Evolutionary conservation across 1,140 invertebrate genomes (phyloP).

Genomic region (Thalassaphorura encarpata): DNA sequence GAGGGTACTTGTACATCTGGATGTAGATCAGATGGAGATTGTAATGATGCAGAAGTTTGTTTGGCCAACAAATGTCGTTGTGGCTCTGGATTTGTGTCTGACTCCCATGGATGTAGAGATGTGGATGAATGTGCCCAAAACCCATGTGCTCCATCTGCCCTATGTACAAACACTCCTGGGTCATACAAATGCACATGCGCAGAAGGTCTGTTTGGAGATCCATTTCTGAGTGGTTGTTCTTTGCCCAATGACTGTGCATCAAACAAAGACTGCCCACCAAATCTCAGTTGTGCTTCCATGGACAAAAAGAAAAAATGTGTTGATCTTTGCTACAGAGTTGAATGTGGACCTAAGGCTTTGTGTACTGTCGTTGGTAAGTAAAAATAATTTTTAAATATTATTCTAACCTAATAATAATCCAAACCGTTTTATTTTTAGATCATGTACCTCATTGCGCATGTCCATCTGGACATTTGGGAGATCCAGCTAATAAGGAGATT

Average conservation of each 20-base stretch:
- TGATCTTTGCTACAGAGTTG: constrained; percentile 53
- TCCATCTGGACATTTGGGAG: constrained; percentile 65
- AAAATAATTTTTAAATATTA: no score
- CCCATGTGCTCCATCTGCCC: constrained; percentile 66
- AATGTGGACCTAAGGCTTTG: constrained; percentile 59
- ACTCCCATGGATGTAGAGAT: constrained; percentile 59
- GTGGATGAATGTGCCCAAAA: constrained; percentile 63
- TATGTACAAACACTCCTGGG: constrained; percentile 66
- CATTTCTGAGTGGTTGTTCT: constrained; percentile 58
- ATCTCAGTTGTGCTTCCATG: constrained; percentile 54
- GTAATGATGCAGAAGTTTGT: constrained; percentile 67
- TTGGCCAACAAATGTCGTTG: constrained; percentile 66
- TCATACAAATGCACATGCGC: constrained; percentile 70
- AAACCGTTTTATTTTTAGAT: no score
- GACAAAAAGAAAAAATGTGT: constrained; percentile 46
- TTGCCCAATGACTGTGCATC: constrained; percentile 57
- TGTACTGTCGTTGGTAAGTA: constrained; percentile 61
- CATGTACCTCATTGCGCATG: constrained; percentile 52
- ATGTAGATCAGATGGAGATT: constrained; percentile 69
- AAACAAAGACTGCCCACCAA: constrained; percentile 57
- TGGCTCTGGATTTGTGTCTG: constrained; percentile 54
- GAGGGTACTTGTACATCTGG: constrained; percentile 69
- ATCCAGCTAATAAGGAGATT: constrained; percentile 50
- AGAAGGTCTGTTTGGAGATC: constrained; percentile 62
- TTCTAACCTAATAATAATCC: no score